phyloP scores from a whole-genome alignment of 2,888 invertebrate genomes.

The Apodemia duryi region DNA sequence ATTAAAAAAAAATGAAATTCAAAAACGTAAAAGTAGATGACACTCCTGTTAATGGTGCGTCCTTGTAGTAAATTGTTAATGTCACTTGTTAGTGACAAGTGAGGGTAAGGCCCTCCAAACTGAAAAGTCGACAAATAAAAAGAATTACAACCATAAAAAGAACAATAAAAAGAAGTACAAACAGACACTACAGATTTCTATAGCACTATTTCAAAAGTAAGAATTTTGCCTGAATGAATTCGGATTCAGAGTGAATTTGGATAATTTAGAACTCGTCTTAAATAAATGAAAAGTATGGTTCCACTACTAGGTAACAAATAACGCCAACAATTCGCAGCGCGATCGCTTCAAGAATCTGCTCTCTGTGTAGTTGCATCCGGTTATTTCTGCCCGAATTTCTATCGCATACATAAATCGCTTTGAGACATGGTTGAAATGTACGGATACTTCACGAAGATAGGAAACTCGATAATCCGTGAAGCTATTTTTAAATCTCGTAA shows the following conservation, averaged over 20 bases:
- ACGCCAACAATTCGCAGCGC: slow-evolving; percentile 26
- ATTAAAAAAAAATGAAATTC: too few species aligned
- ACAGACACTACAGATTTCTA: too few species aligned
- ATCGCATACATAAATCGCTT: slow-evolving; percentile 16
- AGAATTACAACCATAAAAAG: too few species aligned
- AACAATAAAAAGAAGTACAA: too few species aligned
- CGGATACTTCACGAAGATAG: background rate
- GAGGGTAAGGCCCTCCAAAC: too few species aligned
- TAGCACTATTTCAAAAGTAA: too few species aligned
- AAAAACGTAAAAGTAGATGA: too few species aligned
- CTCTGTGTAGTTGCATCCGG: slow-evolving; percentile 22
- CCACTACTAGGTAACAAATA: slow-evolving; percentile 19
- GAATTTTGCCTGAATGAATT: too few species aligned
- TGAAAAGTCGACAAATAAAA: too few species aligned
- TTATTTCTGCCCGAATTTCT: slow-evolving; percentile 24
- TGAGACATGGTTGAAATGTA: background rate
- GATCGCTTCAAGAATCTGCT: slow-evolving; percentile 26
- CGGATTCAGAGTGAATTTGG: background rate
- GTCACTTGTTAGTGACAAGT: too few species aligned
- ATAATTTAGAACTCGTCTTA: background rate
- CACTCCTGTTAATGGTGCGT: too few species aligned
- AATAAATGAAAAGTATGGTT: background rate
- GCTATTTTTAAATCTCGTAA: background rate
- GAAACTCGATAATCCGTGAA: background rate
- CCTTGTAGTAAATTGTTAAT: too few species aligned